phyloP scores from a whole-genome alignment of 2,888 invertebrate genomes.

The Chloroclysta siterata region DNA sequence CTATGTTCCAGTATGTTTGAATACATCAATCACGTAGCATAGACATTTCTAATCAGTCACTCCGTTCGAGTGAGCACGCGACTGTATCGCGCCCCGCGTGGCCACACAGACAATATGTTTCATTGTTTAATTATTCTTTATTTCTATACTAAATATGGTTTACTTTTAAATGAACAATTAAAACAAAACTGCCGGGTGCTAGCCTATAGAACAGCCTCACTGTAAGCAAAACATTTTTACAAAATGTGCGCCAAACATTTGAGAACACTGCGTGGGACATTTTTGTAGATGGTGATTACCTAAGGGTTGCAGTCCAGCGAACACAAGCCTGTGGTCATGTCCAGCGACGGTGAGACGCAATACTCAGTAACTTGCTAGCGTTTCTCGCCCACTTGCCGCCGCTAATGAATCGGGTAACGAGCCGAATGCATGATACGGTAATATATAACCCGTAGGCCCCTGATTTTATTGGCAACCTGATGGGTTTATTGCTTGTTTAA shows the following conservation, averaged over 20 bases:
- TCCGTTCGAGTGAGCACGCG: slow-evolving; percentile 4
- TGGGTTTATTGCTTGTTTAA: slow-evolving; percentile 38
- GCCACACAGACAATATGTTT: neutral
- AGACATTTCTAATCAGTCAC: slow-evolving; percentile 9
- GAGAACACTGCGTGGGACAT: too few relatives aligned
- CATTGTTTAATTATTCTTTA: neutral
- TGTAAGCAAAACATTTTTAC: too few relatives aligned
- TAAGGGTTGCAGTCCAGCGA: slow-evolving; percentile 8
- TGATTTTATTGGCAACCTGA: slow-evolving; percentile 42
- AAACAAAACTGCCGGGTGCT: neutral
- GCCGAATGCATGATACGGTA: slow-evolving; percentile 29
- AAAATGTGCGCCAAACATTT: too few relatives aligned
- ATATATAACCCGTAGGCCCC: slow-evolving; percentile 32
- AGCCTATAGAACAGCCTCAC: neutral
- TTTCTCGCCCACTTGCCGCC: slow-evolving; percentile 33
- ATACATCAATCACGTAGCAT: slow-evolving; percentile 4
- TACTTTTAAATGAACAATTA: neutral
- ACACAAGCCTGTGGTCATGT: slow-evolving; percentile 38
- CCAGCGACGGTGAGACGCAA: slow-evolving; percentile 44
- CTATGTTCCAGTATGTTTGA: neutral
- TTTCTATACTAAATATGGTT: neutral
- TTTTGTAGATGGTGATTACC: neutral
- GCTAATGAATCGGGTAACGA: slow-evolving; percentile 48
- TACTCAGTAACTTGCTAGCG: slow-evolving; percentile 52
- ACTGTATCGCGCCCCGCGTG: neutral